Evolutionary conservation across 2,113 vertebrate species (phyloP).

Genomic region (Gambusia affinis): DNA sequence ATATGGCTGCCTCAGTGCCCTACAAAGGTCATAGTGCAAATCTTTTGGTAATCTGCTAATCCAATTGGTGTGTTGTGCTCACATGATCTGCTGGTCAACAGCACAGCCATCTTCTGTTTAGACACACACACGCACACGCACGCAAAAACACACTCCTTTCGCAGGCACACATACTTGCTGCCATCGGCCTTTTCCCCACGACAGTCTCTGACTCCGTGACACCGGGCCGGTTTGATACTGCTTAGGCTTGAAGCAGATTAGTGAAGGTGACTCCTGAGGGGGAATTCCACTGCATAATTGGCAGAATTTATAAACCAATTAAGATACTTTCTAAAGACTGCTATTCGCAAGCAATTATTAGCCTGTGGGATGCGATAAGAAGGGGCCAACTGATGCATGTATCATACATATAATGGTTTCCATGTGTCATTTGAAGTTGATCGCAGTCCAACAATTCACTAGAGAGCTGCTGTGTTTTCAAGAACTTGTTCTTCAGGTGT

Average conservation of each 20-base stretch:
- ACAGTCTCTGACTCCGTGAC: slow-evolving; percentile 63
- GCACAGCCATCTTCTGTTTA: slow-evolving; percentile 59
- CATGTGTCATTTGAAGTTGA: slow-evolving; percentile 43
- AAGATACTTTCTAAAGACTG: slow-evolving; percentile 70
- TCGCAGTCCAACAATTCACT: slow-evolving; percentile 2
- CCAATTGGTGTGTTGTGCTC: slow-evolving; percentile 77
- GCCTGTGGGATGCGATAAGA: slow-evolving; percentile 71
- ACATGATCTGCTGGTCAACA: slow-evolving; percentile 73
- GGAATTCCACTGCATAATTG: slow-evolving; percentile 77
- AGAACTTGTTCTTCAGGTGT: neutral
- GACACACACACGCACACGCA: slow-evolving; percentile 17
- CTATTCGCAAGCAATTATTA: slow-evolving; percentile 75
- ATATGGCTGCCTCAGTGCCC: slow-evolving; percentile 67
- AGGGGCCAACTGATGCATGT: slow-evolving; percentile 32
- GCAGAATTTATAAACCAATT: slow-evolving; percentile 79
- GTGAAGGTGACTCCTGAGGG: slow-evolving; percentile 77
- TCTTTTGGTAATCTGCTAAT: slow-evolving; percentile 81
- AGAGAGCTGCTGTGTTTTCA: neutral
- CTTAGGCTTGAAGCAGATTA: slow-evolving; percentile 74
- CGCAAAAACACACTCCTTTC: slow-evolving; percentile 29
- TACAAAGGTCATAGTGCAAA: slow-evolving; percentile 74
- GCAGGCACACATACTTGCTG: slow-evolving; percentile 16
- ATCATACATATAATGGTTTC: slow-evolving; percentile 44
- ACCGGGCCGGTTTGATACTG: slow-evolving; percentile 64
- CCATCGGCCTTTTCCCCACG: slow-evolving; percentile 31